Percentiles rank a stretch among this genome's conserved stretches.
phyloP scores from a whole-genome alignment of 2,797 vertebrate species.

The Ceyx erithaca region DNA sequence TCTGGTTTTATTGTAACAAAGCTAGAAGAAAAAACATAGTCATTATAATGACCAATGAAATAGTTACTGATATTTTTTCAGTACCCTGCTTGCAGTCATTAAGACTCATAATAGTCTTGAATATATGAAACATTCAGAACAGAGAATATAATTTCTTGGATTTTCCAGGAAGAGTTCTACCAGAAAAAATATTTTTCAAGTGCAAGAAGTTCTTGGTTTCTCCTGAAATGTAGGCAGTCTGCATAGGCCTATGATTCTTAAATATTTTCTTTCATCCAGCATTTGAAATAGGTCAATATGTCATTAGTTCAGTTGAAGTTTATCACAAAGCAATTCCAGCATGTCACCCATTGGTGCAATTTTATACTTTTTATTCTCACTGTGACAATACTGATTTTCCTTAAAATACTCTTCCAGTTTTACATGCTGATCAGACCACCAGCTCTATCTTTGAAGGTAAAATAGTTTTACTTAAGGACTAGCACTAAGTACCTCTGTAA shows the following conservation, averaged over 20 bases:
- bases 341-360: not conserved
- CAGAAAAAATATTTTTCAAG: not conserved
- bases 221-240: not conserved
- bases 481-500: not conserved
- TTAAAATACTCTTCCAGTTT: not conserved
- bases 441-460: not conserved
- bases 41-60: not conserved
- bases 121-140: not conserved
- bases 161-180: not conserved
- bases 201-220: not conserved
- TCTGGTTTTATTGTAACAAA: not conserved
- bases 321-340: not conserved
- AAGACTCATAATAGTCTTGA: not conserved
- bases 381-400: not conserved
- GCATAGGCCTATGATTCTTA: not conserved
- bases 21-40: not conserved
- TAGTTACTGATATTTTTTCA: not conserved
- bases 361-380: not conserved
- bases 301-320: not conserved
- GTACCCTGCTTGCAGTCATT: not conserved
- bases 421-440: not conserved
- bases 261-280: not conserved
- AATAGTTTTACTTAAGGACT: not conserved
- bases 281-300: not conserved
- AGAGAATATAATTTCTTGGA: not conserved